phyloP scores from a whole-genome alignment of 2,888 invertebrate genomes.

The Hydropsyche betteni region DNA sequence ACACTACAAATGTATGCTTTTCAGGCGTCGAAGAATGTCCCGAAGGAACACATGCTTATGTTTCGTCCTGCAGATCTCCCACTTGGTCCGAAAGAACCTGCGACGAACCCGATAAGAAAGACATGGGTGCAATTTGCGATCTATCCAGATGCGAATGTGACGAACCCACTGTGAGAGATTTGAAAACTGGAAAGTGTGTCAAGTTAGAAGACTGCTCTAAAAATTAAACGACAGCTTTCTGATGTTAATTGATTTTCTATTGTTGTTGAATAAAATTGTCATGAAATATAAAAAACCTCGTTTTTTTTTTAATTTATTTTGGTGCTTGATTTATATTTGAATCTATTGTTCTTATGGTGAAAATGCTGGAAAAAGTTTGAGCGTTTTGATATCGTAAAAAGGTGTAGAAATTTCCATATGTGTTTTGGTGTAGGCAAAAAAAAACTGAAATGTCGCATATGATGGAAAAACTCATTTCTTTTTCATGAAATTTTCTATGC shows the following conservation, averaged over 20 bases:
- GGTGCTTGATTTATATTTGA: no score
- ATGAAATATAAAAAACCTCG: no score
- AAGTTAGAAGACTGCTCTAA: constrained; percentile 42
- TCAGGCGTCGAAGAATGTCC: constrained; percentile 43
- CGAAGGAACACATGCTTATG: constrained; percentile 43
- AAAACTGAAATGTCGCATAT: no score
- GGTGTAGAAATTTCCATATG: not conserved
- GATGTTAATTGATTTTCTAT: no score
- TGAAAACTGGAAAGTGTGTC: constrained; percentile 41
- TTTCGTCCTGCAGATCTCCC: constrained; percentile 34
- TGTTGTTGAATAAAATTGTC: no score
- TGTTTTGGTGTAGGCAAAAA: no score
- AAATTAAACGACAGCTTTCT: not conserved
- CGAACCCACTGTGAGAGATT: constrained; percentile 38
- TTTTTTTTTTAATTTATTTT: no score
- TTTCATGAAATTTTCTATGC: no score
- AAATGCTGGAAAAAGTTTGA: no score
- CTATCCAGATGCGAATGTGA: constrained; percentile 45
- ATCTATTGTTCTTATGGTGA: no score
- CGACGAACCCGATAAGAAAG: constrained; percentile 22
- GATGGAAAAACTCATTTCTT: no score
- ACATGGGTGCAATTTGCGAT: constrained; percentile 45
- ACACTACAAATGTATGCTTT: not conserved
- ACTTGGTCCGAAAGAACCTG: constrained; percentile 45
- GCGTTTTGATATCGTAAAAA: no score